These are phyloP conservation scores for Rhadinocentrus ornatus DNA, from an alignment of 2,797 vertebrate genomes.

Conservation along the genomic window DNA sequence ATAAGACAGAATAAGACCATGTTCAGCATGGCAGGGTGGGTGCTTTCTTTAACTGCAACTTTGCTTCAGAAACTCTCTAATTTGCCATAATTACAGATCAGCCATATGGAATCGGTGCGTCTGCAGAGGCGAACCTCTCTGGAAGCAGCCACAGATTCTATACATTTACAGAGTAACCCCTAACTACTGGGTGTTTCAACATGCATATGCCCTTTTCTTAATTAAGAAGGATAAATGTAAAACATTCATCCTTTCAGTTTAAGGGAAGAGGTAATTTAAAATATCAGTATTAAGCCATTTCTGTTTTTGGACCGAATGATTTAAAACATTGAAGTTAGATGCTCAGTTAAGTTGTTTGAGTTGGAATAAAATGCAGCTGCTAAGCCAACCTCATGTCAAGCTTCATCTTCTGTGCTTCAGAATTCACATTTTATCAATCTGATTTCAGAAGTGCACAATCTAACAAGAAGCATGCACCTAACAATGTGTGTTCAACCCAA, in stretches of 20 bases:
- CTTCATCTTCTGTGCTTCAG: constrained; percentile 1
- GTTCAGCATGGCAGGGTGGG: constrained; percentile 53
- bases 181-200: constrained; percentile 66
- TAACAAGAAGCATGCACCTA: not conserved
- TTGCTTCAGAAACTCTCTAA: constrained; percentile 63
- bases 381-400: not conserved
- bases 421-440: constrained; percentile 1
- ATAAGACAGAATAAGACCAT: constrained; percentile 25
- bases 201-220: constrained; percentile 32
- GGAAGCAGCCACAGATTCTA: constrained; percentile 44
- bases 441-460: not conserved
- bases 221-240: constrained; percentile 40
- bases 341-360: no score
- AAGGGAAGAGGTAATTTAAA: constrained; percentile 12
- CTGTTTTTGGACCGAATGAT: not conserved
- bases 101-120: constrained; percentile 62
- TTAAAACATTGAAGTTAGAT: not conserved
- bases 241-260: constrained; percentile 36
- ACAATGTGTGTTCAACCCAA: not conserved
- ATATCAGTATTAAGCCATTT: constrained; percentile 23
- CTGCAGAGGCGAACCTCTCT: constrained; percentile 33
- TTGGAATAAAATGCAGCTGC: not conserved
- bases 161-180: constrained; percentile 58
- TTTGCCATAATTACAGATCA: constrained; percentile 81
- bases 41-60: constrained; percentile 56